Evolutionary conservation across 2,888 invertebrate genomes (phyloP), one percentile per base, ranked within the genome.

Genomic region (Calameuta idolon): DNA sequence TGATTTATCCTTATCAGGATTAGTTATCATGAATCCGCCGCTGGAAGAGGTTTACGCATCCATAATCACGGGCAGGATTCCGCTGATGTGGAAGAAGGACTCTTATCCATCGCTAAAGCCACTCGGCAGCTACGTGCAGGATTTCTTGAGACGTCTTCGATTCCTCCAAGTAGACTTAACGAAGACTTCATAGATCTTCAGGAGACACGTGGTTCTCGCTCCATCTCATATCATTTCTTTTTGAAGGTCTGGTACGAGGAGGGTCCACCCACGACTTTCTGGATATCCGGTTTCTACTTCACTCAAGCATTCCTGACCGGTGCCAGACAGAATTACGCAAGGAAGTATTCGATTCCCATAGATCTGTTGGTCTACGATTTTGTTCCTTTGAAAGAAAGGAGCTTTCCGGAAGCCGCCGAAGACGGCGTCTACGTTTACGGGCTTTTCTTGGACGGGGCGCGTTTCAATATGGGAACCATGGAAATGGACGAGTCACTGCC

Each of bases 251-350:
- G 98, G 98, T 97, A 94, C 90, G 94, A 95, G 71, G 89, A 94
- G 76, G 97, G 97, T 0, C 96, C 97, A 9, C 98, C 98, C 0
- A 85, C 93, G 0, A 94, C 96, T 69, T 98, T 96, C 92, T 98
- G 98, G 98, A 90, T 98, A 69, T 97, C 98, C 1, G 98, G 98
- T 0, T 98, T 98, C 92, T 98, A 95, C 93, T 98, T 98, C 92
- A 98, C 98, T 0, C 98, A 98, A 92, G 98, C 98, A 9, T 98
- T 98, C 92, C 93, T 98, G 77, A 98, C 98, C 11, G 98, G 98
- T 4, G 97, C 97, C 4, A 97, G 97, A 90, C 98, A 98, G 92
- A 98, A 98, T 92, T 98, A 95, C 92, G 98, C 98, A 11, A 94
- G 98, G 81, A 98, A 98, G 90, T 96, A 97, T 92, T 95, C 94